Conservation (phyloP, 2,113 vertebrate species). For the Turnix velox region DNA sequence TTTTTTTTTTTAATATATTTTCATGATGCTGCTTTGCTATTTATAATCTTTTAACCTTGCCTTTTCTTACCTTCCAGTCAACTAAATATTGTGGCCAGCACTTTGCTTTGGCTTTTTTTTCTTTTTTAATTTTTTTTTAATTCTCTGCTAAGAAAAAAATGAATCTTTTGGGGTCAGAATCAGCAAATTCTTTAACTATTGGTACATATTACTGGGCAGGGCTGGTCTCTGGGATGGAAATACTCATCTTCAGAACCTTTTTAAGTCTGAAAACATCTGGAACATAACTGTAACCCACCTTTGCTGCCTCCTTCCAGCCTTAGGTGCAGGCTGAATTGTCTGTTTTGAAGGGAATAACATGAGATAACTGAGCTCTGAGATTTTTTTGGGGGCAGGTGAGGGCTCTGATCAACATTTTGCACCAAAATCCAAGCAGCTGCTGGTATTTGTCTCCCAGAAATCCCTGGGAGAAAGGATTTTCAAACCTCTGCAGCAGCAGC, state of each 20-base stretch:
- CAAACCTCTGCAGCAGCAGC: background rate
- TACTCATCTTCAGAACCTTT: background rate
- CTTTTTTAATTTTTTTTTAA: background rate
- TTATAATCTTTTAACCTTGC: background rate
- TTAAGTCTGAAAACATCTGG: background rate
- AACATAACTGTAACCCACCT: rapidly evolving
- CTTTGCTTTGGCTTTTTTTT: background rate
- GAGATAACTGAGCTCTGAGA: background rate
- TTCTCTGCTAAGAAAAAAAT: background rate
- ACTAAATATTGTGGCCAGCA: background rate
- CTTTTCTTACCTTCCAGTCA: background rate
- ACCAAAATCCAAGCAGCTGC: background rate
- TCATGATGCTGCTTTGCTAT: background rate
- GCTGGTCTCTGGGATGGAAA: rapidly evolving
- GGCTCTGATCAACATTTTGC: background rate
- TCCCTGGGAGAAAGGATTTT: background rate
- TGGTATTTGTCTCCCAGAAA: background rate
- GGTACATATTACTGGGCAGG: background rate
- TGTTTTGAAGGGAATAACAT: background rate
- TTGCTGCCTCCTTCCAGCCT: background rate
- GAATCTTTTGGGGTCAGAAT: rapidly evolving
- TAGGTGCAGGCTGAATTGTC: background rate
- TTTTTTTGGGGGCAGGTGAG: background rate
- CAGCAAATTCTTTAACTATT: background rate
- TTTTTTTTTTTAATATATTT: background rate